Conservation (phyloP, 2,797 vertebrate species). For the Distichodus sexfasciatus region DNA sequence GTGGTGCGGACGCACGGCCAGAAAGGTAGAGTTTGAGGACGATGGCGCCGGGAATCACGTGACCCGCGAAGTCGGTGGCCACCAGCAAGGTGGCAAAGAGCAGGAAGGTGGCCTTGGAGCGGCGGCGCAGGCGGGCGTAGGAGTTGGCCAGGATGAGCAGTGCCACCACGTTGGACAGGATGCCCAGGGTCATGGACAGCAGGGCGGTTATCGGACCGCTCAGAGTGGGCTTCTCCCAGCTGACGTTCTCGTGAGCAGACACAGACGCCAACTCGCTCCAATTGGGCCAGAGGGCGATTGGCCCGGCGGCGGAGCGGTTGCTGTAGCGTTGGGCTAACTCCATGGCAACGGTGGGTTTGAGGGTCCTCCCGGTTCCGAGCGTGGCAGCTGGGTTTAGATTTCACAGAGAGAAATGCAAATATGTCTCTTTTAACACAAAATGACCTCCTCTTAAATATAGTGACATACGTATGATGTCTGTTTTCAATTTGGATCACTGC, state of each 20-base stretch:
- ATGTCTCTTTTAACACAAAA: too few species aligned
- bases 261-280: constrained; percentile 52
- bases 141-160: constrained; percentile 81
- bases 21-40: constrained; percentile 79
- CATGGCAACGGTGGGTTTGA: constrained; percentile 35
- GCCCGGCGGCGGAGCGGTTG: constrained; percentile 54
- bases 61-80: constrained; percentile 82
- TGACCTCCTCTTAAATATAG: too few species aligned
- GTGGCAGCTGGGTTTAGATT: constrained; percentile 47
- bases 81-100: constrained; percentile 83
- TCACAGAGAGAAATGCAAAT: constrained; percentile 24
- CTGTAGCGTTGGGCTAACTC: constrained; percentile 65
- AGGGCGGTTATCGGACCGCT: constrained; percentile 67
- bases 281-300: constrained; percentile 47
- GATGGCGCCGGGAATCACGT: constrained; percentile 81
- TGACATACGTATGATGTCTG: not conserved
- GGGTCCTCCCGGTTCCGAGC: constrained; percentile 41
- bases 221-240: constrained; percentile 43
- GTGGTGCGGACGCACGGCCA: constrained; percentile 45
- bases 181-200: constrained; percentile 83
- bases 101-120: constrained; percentile 84
- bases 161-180: constrained; percentile 83
- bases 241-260: constrained; percentile 54
- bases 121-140: constrained; percentile 76
- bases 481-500: too few species aligned